These are phyloP conservation scores for Sebastes alutus DNA, from an alignment of 2,797 vertebrate species.

Conservation along the genomic window DNA sequence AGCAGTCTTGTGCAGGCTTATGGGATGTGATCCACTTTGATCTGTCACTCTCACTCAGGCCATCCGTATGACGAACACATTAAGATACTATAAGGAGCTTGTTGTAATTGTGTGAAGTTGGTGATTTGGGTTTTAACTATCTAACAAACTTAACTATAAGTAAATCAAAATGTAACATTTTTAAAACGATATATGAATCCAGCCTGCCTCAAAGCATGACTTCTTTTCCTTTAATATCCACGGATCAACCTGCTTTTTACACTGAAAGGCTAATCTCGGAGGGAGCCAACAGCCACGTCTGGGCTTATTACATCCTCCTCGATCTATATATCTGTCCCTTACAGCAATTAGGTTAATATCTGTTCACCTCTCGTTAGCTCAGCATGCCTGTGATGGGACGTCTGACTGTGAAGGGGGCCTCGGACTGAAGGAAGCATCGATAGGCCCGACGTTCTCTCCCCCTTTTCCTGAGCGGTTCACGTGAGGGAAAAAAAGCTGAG, in stretches of 20 bases:
- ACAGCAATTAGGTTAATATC: slow-evolving; percentile 74
- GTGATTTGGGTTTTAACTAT: not conserved
- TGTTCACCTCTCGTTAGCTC: slow-evolving; percentile 68
- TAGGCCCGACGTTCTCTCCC: slow-evolving; percentile 14
- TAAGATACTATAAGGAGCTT: not conserved
- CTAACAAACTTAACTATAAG: too few relatives aligned
- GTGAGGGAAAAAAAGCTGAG: slow-evolving; percentile 12
- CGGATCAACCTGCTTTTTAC: slow-evolving; percentile 35
- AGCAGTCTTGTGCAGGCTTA: not conserved
- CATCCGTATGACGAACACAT: not conserved
- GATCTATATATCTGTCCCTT: slow-evolving; percentile 73
- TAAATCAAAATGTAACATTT: not conserved
- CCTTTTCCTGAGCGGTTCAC: slow-evolving; percentile 14
- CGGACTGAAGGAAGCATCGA: slow-evolving; percentile 29
- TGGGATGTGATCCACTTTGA: not conserved
- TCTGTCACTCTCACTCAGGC: not conserved
- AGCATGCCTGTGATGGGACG: slow-evolving; percentile 55
- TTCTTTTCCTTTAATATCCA: slow-evolving; percentile 8
- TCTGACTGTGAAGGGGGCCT: slow-evolving; percentile 40
- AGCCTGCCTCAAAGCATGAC: not conserved
- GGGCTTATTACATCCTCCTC: slow-evolving; percentile 62
- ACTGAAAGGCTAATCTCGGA: slow-evolving; percentile 24
- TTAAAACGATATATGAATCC: not conserved
- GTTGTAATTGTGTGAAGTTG: not conserved
- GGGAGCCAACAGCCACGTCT: slow-evolving; percentile 29